Evolutionary conservation across 2,113 vertebrate genomes (phyloP).

Genomic region (Eolophus roseicapilla): DNA sequence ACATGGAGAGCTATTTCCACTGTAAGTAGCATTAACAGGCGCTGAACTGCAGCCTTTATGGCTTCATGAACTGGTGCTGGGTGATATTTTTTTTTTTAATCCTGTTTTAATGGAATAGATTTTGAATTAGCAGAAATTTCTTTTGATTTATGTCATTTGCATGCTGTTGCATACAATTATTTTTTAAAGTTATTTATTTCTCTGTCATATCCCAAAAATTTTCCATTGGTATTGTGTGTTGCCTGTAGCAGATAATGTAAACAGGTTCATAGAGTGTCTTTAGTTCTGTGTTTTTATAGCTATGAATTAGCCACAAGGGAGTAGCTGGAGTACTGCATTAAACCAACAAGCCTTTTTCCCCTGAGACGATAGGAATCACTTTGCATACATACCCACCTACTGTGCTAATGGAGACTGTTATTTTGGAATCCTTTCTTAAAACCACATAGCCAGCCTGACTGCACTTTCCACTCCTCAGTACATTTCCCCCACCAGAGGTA

Average conservation of each 20-base stretch:
- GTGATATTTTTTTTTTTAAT: background rate
- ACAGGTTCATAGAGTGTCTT: background rate
- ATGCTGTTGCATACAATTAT: background rate
- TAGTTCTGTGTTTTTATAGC: background rate
- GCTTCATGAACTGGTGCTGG: background rate
- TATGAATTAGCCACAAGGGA: background rate
- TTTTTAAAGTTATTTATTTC: background rate
- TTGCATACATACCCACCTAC: slow-evolving; percentile 46
- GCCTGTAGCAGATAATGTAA: background rate
- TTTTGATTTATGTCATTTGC: background rate
- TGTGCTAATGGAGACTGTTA: slow-evolving; percentile 27
- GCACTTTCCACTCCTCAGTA: slow-evolving; percentile 7
- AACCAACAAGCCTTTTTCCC: slow-evolving; percentile 5
- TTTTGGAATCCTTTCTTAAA: slow-evolving; percentile 43
- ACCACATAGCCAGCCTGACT: slow-evolving; percentile 29
- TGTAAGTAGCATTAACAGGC: background rate
- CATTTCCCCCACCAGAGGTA: slow-evolving; percentile 8
- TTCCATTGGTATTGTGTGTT: background rate
- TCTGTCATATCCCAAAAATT: background rate
- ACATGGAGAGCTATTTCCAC: background rate
- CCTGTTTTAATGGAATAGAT: background rate
- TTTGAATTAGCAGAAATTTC: background rate
- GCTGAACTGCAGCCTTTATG: background rate
- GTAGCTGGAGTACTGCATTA: background rate
- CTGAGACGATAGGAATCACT: slow-evolving; percentile 12